A percentile compares a stretch with the other conserved stretches of the same genome.
Evolutionary conservation across 2,797 vertebrate species (phyloP).

Genomic region (Malacoraja senta): DNA sequence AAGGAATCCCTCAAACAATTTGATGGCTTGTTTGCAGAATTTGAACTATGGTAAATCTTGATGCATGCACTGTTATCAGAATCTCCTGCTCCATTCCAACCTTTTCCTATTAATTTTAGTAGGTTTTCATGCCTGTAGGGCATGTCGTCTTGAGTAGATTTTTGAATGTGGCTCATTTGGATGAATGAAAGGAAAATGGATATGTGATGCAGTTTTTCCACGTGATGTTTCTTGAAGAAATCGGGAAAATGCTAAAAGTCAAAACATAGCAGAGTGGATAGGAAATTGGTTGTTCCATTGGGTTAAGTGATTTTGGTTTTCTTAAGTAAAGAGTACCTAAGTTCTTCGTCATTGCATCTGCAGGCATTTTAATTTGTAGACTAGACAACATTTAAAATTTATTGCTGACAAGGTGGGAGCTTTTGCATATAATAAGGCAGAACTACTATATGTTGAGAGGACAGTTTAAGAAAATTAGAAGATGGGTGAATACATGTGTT

Average conservation of each 20-base stretch:
- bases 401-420: neutral
- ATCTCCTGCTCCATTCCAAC: neutral
- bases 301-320: neutral
- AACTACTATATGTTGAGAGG: neutral
- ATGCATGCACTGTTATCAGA: slow-evolving; percentile 23
- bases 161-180: neutral
- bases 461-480: neutral
- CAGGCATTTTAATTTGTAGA: neutral
- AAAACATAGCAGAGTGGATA: neutral
- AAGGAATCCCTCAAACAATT: slow-evolving; percentile 84
- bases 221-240: neutral
- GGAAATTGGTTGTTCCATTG: neutral
- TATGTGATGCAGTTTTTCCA: neutral
- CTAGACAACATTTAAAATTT: neutral
- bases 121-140: neutral
- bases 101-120: neutral
- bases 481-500: neutral
- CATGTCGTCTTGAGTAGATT: neutral
- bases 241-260: neutral
- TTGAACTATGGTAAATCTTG: slow-evolving; percentile 81
- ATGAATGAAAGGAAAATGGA: neutral
- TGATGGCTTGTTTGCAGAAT: slow-evolving; percentile 90
- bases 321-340: neutral
- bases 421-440: neutral
- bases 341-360: neutral